Evolutionary conservation across 2,797 vertebrate species (phyloP).

Genomic region (Micrastur ruficollis): DNA sequence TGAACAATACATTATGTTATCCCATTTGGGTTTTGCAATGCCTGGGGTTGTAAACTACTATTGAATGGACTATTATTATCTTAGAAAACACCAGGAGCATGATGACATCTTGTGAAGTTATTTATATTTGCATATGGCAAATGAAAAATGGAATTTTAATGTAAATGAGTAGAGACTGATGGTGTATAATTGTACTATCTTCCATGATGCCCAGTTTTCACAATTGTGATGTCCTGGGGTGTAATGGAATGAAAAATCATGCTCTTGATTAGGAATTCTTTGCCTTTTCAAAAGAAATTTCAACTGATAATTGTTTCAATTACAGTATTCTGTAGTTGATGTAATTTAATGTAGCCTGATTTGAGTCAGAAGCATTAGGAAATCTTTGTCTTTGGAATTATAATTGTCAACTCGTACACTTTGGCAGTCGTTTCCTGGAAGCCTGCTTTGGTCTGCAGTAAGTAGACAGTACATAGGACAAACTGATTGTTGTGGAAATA

Average conservation of each 20-base stretch:
- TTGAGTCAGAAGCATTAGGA: neutral
- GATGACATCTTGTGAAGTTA: neutral
- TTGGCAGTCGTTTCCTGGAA: neutral
- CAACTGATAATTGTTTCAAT: neutral
- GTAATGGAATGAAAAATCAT: neutral
- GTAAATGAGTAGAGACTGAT: neutral
- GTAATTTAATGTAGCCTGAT: neutral
- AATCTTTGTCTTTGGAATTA: neutral
- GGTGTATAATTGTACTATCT: neutral
- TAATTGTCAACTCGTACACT: neutral
- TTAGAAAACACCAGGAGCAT: slow-evolving; percentile 20
- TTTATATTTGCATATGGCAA: neutral
- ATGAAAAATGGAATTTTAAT: neutral
- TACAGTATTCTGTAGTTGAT: neutral
- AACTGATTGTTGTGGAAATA: neutral
- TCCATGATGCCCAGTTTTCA: neutral
- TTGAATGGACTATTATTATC: slow-evolving; percentile 5
- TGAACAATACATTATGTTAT: slow-evolving; percentile 37
- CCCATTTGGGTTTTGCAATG: neutral
- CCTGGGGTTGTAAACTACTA: neutral
- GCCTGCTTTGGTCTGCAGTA: neutral
- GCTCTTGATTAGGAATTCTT: slow-evolving; percentile 7
- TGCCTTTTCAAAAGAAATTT: neutral
- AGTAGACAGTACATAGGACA: neutral
- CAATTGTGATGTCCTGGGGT: neutral